Conservation (phyloP, 2,888 invertebrate genomes). For the Philonicus albiceps region DNA sequence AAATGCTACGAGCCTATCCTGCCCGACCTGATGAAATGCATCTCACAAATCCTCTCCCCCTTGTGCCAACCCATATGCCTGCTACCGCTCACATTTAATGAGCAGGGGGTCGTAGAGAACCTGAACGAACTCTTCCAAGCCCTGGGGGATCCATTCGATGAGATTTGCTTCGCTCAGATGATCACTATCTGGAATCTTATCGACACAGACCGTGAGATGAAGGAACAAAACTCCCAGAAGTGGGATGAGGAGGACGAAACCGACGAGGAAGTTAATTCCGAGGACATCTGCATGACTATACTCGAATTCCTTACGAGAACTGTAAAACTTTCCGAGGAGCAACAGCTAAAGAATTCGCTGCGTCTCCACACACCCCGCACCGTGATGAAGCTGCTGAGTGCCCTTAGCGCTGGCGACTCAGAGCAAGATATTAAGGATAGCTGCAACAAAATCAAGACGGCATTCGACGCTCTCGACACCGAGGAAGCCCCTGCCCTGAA, state of each 20-base stretch:
- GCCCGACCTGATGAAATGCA: conserved; percentile 55
- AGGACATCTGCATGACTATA: conserved; percentile 54
- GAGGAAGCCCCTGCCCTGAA: neutral
- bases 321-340: conserved; percentile 52
- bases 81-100: conserved; percentile 56
- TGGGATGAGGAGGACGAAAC: conserved; percentile 47
- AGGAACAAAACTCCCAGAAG: conserved; percentile 44
- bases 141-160: conserved; percentile 58
- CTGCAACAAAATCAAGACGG: conserved; percentile 51
- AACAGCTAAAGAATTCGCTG: conserved; percentile 50
- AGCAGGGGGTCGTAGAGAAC: conserved; percentile 60
- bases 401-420: conserved; percentile 50
- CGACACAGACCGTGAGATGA: conserved; percentile 49
- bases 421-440: conserved; percentile 53
- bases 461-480: conserved; percentile 43
- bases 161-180: conserved; percentile 55
- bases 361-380: conserved; percentile 49
- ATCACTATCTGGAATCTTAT: conserved; percentile 56
- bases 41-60: conserved; percentile 57
- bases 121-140: conserved; percentile 56
- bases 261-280: conserved; percentile 52
- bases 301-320: conserved; percentile 53
- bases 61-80: conserved; percentile 56
- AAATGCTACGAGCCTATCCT: conserved; percentile 54
- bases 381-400: conserved; percentile 50